A percentile compares a stretch with the other conserved stretches of the same genome.
These are phyloP conservation scores for Pentamera pediparva DNA, from an alignment of 53 echinoderm and acorn worm genomes.

Conservation along the genomic window DNA sequence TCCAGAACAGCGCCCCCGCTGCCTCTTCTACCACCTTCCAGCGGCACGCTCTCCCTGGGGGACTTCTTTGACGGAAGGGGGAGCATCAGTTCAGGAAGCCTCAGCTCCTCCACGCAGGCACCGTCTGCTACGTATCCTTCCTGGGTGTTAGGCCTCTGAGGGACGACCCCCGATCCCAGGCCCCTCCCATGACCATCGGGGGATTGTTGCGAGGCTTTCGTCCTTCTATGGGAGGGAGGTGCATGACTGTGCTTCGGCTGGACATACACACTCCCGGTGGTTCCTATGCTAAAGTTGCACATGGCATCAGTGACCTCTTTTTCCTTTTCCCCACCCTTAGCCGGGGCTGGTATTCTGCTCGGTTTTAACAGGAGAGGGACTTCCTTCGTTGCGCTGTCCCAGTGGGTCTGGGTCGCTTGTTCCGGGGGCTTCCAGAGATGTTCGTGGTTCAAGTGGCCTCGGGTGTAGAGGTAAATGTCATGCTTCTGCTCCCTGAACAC, in stretches of 20 bases:
- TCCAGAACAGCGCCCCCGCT: constrained; percentile 15
- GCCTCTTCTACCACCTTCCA: not conserved
- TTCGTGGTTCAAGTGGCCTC: constrained; percentile 89
- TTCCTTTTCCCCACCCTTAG: constrained; percentile 20
- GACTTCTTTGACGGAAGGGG: constrained; percentile 41
- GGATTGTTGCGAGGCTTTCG: not conserved
- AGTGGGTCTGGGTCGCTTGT: constrained; percentile 64
- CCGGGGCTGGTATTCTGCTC: constrained; percentile 61
- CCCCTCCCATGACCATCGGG: not conserved
- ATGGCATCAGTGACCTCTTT: constrained; percentile 59
- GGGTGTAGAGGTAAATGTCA: constrained; percentile 71
- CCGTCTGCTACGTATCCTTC: constrained; percentile 70
- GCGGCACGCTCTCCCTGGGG: constrained; percentile 13
- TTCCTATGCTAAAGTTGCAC: constrained; percentile 88
- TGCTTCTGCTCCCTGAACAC: constrained; percentile 74
- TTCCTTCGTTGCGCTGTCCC: constrained; percentile 76
- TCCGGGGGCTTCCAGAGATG: constrained; percentile 74
- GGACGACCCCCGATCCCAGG: not conserved
- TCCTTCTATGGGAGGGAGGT: constrained; percentile 1
- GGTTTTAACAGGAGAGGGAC: constrained; percentile 67
- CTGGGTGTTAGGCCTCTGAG: constrained; percentile 55
- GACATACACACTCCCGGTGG: constrained; percentile 67
- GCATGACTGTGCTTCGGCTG: not conserved
- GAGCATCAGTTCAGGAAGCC: constrained; percentile 81
- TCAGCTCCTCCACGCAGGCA: constrained; percentile 66